These are phyloP conservation scores for Gorsachius goisagi DNA, from an alignment of 2,113 vertebrate species.

Conservation along the genomic window DNA sequence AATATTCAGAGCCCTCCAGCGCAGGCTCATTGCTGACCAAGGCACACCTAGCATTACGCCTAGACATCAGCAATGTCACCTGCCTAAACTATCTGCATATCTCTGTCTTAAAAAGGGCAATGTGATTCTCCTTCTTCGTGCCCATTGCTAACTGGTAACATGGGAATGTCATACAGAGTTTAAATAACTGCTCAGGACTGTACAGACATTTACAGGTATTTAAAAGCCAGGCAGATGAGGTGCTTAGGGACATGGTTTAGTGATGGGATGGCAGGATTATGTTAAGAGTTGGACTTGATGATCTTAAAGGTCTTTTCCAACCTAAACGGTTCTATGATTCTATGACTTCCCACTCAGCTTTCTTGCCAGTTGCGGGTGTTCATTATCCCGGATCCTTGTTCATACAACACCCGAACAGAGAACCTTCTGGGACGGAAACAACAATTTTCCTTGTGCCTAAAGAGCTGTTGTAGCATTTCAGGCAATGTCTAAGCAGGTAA, in stretches of 20 bases:
- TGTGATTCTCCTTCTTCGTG: neutral
- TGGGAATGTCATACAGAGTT: neutral
- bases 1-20: neutral
- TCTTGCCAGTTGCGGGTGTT: neutral
- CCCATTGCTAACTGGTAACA: neutral
- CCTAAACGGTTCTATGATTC: too few species aligned
- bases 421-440: neutral
- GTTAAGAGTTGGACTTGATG: too few species aligned
- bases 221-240: too few species aligned
- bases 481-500: neutral
- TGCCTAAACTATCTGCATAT: neutral
- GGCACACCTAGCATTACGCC: neutral
- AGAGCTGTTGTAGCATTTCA: neutral
- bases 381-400: neutral
- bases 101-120: neutral
- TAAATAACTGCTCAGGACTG: neutral
- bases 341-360: neutral
- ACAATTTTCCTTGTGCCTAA: neutral
- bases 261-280: too few species aligned
- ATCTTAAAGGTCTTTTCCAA: too few species aligned
- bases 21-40: neutral
- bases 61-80: neutral
- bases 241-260: too few species aligned
- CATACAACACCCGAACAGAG: neutral
- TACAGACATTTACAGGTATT: neutral